phyloP scores from a whole-genome alignment of 2,888 invertebrate genomes.

The Entomobrya proxima region DNA sequence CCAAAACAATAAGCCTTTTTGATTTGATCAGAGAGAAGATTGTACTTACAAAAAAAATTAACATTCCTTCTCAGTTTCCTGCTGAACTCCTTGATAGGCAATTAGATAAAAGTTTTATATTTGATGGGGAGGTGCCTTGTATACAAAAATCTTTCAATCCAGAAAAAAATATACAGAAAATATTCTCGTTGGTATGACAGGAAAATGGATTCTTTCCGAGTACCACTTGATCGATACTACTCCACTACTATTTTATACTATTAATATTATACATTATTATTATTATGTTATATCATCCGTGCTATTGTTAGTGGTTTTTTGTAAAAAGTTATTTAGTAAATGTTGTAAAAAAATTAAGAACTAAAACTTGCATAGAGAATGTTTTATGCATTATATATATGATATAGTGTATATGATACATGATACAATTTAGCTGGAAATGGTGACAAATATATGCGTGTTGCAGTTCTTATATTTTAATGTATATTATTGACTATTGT shows the following conservation, averaged over 20 bases:
- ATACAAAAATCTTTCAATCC: constrained; percentile 51
- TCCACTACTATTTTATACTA: constrained; percentile 4
- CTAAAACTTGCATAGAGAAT: neutral
- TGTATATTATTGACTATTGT: constrained; percentile 36
- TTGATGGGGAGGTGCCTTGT: constrained; percentile 57
- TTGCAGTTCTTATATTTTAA: constrained; percentile 6
- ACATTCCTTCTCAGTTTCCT: constrained; percentile 52
- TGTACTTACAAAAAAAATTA: constrained; percentile 6
- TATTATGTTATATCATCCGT: constrained; percentile 4
- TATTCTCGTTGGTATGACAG: constrained; percentile 4
- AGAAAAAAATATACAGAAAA: constrained; percentile 10
- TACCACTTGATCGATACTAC: constrained; percentile 3
- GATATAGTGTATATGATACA: too few relatives aligned
- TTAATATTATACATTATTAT: too few relatives aligned
- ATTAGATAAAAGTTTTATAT: neutral
- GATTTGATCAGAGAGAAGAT: neutral
- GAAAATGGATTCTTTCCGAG: neutral
- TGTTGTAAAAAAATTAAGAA: neutral
- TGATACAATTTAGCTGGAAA: too few relatives aligned
- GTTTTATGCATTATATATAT: too few relatives aligned
- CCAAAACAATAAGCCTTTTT: neutral
- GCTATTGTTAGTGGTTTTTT: constrained; percentile 7
- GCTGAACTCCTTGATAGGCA: neutral
- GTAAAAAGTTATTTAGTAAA: neutral
- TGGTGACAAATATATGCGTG: too few relatives aligned